phyloP scores from a whole-genome alignment of 2,888 invertebrate genomes.

The Tetheella fluctuosa region DNA sequence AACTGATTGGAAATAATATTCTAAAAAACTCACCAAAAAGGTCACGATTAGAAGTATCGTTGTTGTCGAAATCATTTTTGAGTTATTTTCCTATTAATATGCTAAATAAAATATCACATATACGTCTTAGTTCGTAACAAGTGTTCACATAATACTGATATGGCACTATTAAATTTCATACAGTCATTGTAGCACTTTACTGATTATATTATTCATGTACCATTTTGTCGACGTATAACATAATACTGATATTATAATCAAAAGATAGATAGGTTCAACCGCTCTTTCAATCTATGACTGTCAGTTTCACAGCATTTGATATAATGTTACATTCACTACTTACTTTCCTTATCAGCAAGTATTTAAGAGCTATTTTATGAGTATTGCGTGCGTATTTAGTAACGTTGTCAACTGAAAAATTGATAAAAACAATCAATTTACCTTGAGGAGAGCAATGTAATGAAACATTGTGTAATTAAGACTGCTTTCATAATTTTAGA shows the following conservation, averaged over 20 bases:
- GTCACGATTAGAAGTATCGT: constrained; percentile 39
- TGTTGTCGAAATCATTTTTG: constrained; percentile 37
- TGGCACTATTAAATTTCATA: neutral
- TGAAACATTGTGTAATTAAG: too few relatives aligned
- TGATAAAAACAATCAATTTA: neutral
- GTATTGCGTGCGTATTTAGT: neutral
- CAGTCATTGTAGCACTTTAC: neutral
- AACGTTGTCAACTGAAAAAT: neutral
- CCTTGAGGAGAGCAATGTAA: neutral
- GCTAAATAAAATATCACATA: neutral
- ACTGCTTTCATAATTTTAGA: too few relatives aligned
- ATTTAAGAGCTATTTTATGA: neutral
- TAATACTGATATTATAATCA: neutral
- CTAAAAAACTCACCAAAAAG: constrained; percentile 46
- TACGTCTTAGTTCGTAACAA: neutral
- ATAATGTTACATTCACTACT: neutral
- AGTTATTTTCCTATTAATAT: neutral
- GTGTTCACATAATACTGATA: constrained; percentile 11
- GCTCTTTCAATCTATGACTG: neutral
- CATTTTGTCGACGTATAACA: neutral
- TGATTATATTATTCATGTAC: neutral
- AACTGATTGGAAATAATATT: neutral
- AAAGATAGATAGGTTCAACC: neutral
- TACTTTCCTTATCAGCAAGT: neutral
- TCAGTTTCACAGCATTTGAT: neutral